Evolutionary conservation across 2,113 vertebrate species (phyloP).

Genomic region (Columbina picui): DNA sequence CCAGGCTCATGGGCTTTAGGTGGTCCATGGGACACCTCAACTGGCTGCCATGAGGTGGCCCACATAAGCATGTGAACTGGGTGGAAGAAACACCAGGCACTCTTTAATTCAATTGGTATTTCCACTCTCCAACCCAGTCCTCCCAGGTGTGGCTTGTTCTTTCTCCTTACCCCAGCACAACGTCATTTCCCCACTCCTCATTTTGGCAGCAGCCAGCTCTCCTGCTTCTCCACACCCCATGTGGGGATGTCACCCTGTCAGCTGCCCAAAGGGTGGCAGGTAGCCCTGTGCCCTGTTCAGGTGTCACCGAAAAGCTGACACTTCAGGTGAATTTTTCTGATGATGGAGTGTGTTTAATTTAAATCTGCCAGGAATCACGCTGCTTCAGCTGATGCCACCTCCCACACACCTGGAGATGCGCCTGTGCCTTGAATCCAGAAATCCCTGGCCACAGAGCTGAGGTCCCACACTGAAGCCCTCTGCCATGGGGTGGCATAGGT

Average conservation of each 20-base stretch:
- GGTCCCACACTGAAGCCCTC: background rate
- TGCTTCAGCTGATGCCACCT: background rate
- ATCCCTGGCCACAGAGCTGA: background rate
- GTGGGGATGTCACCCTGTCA: background rate
- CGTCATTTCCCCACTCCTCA: background rate
- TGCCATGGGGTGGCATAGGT: rapidly evolving
- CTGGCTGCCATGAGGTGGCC: rapidly evolving
- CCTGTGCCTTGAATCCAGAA: background rate
- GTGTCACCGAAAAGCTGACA: background rate
- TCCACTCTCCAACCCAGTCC: background rate
- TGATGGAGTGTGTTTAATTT: background rate
- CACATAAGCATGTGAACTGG: rapidly evolving
- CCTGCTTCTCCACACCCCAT: background rate
- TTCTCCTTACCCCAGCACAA: background rate
- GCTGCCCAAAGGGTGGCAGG: background rate
- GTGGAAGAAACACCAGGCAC: background rate
- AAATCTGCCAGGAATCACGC: background rate
- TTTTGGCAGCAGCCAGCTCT: background rate
- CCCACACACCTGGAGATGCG: background rate
- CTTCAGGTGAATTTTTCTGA: background rate
- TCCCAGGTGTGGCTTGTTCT: background rate
- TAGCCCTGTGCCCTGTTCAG: rapidly evolving
- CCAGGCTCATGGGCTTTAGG: background rate
- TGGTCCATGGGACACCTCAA: background rate
- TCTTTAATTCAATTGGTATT: background rate